These are phyloP conservation scores for Hypomesus transpacificus DNA, from an alignment of 2,113 vertebrate genomes.

Conservation along the genomic window DNA sequence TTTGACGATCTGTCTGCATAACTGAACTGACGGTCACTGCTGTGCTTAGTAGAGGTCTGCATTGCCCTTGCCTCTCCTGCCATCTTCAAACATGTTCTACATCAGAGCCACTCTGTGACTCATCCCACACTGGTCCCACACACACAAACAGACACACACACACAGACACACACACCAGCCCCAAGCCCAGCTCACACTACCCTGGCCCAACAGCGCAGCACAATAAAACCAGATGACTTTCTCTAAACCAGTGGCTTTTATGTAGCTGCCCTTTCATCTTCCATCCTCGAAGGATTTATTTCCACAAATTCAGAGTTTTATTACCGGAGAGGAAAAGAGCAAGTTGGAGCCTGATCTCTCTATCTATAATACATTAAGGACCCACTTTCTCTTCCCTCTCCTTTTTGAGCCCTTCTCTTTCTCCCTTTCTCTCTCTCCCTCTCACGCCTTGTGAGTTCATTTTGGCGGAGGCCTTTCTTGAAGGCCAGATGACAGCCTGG, in stretches of 20 bases:
- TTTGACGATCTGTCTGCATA: conserved; percentile 12
- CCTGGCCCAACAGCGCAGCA: not conserved
- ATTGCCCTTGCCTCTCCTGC: conserved; percentile 21
- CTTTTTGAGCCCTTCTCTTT: not conserved
- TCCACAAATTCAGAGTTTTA: conserved; percentile 29
- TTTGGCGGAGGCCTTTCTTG: conserved; percentile 9
- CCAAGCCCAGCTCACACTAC: not conserved
- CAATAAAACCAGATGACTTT: conserved; percentile 32
- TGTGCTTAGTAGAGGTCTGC: conserved; percentile 8
- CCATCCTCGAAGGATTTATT: conserved; percentile 23
- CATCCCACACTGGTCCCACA: conserved; percentile 19
- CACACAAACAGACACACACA: not conserved
- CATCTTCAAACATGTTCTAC: conserved; percentile 29
- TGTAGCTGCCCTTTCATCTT: conserved; percentile 43
- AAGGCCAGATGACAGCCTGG: not conserved
- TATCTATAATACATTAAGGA: conserved; percentile 32
- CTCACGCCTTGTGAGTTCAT: not conserved
- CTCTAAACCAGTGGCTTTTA: conserved; percentile 41
- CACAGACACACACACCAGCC: not conserved
- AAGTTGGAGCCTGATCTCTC: conserved; percentile 11
- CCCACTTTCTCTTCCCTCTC: not conserved
- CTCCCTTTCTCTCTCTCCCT: not conserved
- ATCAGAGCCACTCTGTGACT: conserved; percentile 37
- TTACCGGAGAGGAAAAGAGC: conserved; percentile 22
- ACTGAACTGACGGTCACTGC: conserved; percentile 15